Evolutionary conservation across 2,797 vertebrate genomes (phyloP), one percentile per base, ranked within the genome.

Genomic region (Manis javanica): DNA sequence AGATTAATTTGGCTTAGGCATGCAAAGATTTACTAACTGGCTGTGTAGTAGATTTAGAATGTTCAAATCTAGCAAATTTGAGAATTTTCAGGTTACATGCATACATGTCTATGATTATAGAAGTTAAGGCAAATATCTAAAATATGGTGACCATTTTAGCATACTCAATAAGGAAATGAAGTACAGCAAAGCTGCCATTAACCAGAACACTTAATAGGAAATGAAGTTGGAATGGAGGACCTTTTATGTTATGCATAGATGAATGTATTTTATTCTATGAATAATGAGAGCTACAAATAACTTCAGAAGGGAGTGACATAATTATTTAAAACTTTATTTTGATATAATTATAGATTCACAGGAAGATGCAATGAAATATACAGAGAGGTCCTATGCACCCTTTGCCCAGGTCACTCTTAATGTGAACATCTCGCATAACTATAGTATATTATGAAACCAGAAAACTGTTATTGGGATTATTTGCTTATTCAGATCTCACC

Each of bases 271-370:
- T 83, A 42, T 59, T 85, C 49, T 93, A 1, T 55, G 39, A 89
- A 37, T 88, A 59, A 64, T 77, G 39, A 81, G 13, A 82, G n/a
- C 63, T 86, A 64, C 21, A 91, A 64, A 66, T 57, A 89, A 26
- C 37, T 87, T 46, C 71, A 64, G 29, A 83, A 91, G n/a, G 9
- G n/a, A 77, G 16, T 59, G 39, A 42, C n/a, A 77, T 51, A 21
- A 90, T 85, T 77, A 59, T 66, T 66, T 82, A 68, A 81, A 64
- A 7, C 3, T 57, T 71, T 69, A 82, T 61, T 83, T 92, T 94
- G 72, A 95, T 75, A 92, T 85, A 81, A n/a, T 37, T 74, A 16
- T 42, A 31, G 49, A 74, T 61, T 89, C 49, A 66, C 3, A 63
- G 31, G 46, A 88, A 71, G 59, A n/a, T 68, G 19, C 18, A 29